phyloP scores from a whole-genome alignment of 2,888 invertebrate species.

The Leucophora obtusa region DNA sequence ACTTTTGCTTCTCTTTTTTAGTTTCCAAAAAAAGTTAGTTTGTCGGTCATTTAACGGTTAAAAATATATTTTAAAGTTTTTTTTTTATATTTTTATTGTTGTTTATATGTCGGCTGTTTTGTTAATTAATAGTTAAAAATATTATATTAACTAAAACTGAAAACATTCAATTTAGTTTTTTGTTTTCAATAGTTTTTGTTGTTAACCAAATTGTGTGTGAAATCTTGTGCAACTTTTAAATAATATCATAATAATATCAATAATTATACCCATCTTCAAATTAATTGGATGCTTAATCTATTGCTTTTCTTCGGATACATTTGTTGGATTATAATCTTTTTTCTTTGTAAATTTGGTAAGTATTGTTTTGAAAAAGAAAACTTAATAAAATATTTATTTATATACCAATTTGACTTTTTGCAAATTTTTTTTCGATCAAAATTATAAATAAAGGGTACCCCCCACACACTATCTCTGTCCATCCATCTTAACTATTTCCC shows the following conservation, averaged over 20 bases:
- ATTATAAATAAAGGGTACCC: no score
- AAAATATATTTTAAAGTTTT: slow-evolving; percentile 2
- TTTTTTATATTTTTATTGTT: not conserved
- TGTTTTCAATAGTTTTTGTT: not conserved
- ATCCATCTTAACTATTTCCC: no score
- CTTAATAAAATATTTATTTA: not conserved
- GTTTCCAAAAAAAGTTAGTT: slow-evolving; percentile 19
- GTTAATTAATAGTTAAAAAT: slow-evolving; percentile 2
- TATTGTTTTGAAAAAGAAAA: not conserved
- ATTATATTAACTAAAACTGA: slow-evolving; percentile 14
- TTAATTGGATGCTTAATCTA: slow-evolving; percentile 34
- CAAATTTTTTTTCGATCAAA: slow-evolving; percentile 20
- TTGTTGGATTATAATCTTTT: slow-evolving; percentile 3
- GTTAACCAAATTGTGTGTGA: slow-evolving; percentile 11
- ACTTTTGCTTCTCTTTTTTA: not conserved
- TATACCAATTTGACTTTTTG: slow-evolving; percentile 47
- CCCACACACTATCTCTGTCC: no score
- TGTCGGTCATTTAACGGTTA: slow-evolving; percentile 59
- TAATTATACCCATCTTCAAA: not conserved
- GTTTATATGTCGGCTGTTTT: not conserved
- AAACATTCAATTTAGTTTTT: not conserved
- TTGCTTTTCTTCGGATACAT: not conserved
- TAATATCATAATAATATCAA: not conserved
- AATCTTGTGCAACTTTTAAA: slow-evolving; percentile 21
- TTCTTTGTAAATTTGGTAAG: slow-evolving; percentile 31